Evolutionary conservation across 2,113 vertebrate species (phyloP).

Genomic region (Pomatorhinus ruficollis): DNA sequence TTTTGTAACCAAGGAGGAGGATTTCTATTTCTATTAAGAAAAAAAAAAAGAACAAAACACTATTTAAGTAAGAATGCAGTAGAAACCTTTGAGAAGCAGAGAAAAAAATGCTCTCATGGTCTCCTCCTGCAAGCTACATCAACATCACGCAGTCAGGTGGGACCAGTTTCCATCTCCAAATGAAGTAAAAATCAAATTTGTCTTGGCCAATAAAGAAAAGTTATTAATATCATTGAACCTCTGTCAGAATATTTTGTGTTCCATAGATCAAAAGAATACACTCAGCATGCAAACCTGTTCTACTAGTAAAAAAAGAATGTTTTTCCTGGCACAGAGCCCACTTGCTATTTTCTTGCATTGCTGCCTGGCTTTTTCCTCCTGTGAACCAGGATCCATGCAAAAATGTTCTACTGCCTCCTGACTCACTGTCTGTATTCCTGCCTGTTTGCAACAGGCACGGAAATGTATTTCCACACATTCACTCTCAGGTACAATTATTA

Average conservation of each 20-base stretch:
- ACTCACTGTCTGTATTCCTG: background rate
- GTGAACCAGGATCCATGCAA: conserved; percentile 27
- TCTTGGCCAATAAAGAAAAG: conserved; percentile 29
- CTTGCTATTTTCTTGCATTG: conserved; percentile 5
- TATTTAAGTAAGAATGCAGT: background rate
- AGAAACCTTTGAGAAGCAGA: background rate
- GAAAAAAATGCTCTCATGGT: background rate
- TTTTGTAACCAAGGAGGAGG: background rate
- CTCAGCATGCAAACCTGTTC: conserved; percentile 52
- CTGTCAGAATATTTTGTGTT: conserved; percentile 51
- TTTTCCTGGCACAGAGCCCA: conserved; percentile 38
- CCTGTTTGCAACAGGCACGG: background rate
- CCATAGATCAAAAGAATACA: conserved; percentile 34
- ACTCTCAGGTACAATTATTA: background rate
- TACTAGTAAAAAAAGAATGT: conserved; percentile 38
- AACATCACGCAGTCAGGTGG: background rate
- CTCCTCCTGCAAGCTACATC: background rate
- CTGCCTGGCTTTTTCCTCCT: background rate
- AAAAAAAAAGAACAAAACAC: background rate
- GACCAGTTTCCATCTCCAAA: conserved; percentile 13
- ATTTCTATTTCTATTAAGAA: background rate
- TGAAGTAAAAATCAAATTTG: conserved; percentile 41
- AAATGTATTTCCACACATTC: background rate
- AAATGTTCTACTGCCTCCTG: background rate
- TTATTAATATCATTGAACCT: conserved; percentile 12